Conservation (phyloP, 2,113 vertebrate genomes). For the Octodon degus region DNA sequence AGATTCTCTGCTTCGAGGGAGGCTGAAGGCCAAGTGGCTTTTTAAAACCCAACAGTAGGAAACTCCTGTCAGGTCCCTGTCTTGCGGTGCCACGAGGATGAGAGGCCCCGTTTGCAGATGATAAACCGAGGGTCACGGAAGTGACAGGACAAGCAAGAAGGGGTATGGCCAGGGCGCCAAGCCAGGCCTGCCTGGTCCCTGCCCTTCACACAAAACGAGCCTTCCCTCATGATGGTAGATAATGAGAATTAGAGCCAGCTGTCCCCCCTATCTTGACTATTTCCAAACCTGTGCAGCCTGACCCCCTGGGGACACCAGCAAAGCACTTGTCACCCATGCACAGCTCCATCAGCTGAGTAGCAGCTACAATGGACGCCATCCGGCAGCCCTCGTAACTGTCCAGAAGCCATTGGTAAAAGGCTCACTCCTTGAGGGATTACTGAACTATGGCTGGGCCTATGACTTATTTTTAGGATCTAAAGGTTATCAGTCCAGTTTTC, state of each 20-base stretch:
- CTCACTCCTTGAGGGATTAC: neutral
- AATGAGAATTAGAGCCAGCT: neutral
- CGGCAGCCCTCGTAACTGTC: neutral
- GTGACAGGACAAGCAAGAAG: neutral
- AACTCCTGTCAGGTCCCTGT: neutral
- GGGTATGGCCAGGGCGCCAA: neutral
- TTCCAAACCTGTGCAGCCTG: neutral
- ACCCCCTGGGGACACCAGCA: neutral
- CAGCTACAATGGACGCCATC: neutral
- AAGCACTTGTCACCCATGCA: neutral
- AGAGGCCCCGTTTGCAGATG: neutral
- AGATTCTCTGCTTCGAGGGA: neutral
- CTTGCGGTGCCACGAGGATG: neutral
- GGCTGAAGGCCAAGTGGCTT: too few species aligned
- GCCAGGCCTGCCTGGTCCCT: neutral
- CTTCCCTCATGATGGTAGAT: fast-evolving
- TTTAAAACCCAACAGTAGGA: neutral
- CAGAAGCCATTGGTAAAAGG: constrained; percentile 9
- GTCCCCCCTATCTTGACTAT: neutral
- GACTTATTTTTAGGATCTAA: neutral
- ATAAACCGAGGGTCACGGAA: neutral
- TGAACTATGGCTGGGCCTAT: neutral
- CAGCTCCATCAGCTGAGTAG: neutral
- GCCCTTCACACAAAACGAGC: neutral
- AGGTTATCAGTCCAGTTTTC: neutral